Evolutionary conservation across 2,888 invertebrate species (phyloP).

Genomic region (Xestobium rufovillosum): DNA sequence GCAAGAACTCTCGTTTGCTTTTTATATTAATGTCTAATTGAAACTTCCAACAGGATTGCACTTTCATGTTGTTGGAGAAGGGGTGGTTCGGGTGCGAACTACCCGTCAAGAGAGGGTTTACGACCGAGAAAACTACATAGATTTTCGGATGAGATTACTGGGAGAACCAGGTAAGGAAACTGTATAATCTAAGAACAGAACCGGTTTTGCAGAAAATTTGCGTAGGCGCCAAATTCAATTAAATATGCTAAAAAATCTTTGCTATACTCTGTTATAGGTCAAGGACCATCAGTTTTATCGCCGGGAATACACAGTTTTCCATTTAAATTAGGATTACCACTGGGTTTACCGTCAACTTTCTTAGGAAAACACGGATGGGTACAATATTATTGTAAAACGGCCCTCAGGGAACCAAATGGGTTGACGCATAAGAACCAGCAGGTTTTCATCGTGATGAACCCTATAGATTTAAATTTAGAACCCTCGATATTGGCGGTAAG

Average conservation of each 20-base stretch:
- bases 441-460: constrained; percentile 96
- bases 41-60: constrained; percentile 86
- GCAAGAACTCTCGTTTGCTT: too few relatives aligned
- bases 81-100: constrained; percentile 79
- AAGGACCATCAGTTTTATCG: constrained; percentile 74
- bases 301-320: constrained; percentile 94
- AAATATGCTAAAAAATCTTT: neutral
- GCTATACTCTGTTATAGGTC: constrained; percentile 49
- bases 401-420: constrained; percentile 79
- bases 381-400: constrained; percentile 89
- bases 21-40: too few relatives aligned
- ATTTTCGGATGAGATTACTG: constrained; percentile 85
- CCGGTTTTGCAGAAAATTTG: too few relatives aligned
- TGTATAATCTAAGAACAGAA: constrained; percentile 4
- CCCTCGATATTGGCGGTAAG: constrained; percentile 81
- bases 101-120: constrained; percentile 77
- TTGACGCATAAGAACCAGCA: constrained; percentile 92
- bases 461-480: constrained; percentile 86
- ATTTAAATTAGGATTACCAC: constrained; percentile 82
- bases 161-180: constrained; percentile 67
- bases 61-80: constrained; percentile 91
- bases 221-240: too few relatives aligned
- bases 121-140: constrained; percentile 91
- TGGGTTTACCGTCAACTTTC: constrained; percentile 87
- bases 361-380: constrained; percentile 93